Percentiles rank a stretch among this genome's conserved stretches.
Conservation (phyloP, 2,888 invertebrate species). For the Xestia ashworthii region DNA sequence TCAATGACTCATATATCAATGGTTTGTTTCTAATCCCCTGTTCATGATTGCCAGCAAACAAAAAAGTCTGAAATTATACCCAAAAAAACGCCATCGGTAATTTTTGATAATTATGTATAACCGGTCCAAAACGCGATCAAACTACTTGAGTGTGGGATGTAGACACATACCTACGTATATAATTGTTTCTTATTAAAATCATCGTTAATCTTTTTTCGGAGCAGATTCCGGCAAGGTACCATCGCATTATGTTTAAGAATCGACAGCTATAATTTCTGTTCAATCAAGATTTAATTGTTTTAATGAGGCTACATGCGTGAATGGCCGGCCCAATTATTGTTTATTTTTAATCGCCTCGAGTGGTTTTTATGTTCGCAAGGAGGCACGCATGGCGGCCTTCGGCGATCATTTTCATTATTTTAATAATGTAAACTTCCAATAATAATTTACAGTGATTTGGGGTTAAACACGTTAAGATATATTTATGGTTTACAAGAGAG, state of each 20-base stretch:
- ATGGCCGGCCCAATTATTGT: constrained; percentile 91
- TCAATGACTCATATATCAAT: constrained; percentile 61
- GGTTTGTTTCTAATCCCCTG: constrained; percentile 68
- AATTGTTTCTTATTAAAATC: constrained; percentile 91
- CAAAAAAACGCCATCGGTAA: constrained; percentile 86
- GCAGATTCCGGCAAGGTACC: constrained; percentile 87
- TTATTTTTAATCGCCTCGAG: constrained; percentile 91
- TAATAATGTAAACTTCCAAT: constrained; percentile 91
- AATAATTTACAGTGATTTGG: constrained; percentile 91
- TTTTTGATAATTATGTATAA: constrained; percentile 89
- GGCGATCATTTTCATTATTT: constrained; percentile 91
- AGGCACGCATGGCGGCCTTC: constrained; percentile 87
- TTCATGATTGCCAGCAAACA: constrained; percentile 69
- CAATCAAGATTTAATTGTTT: constrained; percentile 91
- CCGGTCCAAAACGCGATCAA: constrained; percentile 82
- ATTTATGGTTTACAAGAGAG: constrained; percentile 87
- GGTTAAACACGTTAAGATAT: constrained; percentile 90
- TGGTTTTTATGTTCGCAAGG: constrained; percentile 90
- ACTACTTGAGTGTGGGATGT: constrained; percentile 89
- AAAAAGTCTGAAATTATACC: constrained; percentile 83
- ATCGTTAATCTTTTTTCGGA: constrained; percentile 90
- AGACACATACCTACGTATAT: constrained; percentile 85
- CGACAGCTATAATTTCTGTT: constrained; percentile 91
- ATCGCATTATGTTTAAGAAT: constrained; percentile 90
- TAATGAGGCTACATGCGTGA: constrained; percentile 91